Evolutionary conservation across 1,140 invertebrate genomes (phyloP).

Genomic region (Drosophila triauraria): DNA sequence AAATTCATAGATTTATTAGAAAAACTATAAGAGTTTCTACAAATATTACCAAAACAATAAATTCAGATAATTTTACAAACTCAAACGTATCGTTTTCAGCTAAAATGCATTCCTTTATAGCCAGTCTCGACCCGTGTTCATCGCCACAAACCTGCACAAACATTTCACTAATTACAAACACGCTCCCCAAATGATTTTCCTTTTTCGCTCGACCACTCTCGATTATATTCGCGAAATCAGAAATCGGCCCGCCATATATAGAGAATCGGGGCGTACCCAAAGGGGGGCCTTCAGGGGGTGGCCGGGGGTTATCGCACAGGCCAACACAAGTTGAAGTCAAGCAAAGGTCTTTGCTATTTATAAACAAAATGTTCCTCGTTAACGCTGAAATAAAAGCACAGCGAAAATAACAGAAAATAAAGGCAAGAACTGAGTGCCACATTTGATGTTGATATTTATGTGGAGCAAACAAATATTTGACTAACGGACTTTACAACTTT

Average conservation of each 20-base stretch:
- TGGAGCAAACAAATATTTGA: slow-evolving; percentile 59
- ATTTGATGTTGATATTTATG: slow-evolving; percentile 30
- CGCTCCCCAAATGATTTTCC: slow-evolving; percentile 44
- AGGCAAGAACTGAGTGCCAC: slow-evolving; percentile 15
- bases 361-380: slow-evolving; percentile 49
- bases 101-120: slow-evolving; percentile 19
- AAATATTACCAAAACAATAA: slow-evolving; percentile 10
- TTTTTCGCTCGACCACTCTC: slow-evolving; percentile 15
- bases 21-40: not conserved
- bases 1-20: too few relatives aligned
- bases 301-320: slow-evolving; percentile 53
- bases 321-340: slow-evolving; percentile 58
- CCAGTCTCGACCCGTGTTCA: not conserved
- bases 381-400: slow-evolving; percentile 12
- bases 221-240: slow-evolving; percentile 41
- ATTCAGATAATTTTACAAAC: slow-evolving; percentile 19
- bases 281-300: slow-evolving; percentile 6
- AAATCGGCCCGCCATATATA: slow-evolving; percentile 42
- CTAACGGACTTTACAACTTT: slow-evolving; percentile 52
- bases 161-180: slow-evolving; percentile 58
- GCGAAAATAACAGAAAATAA: slow-evolving; percentile 15
- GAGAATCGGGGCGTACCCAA: not conserved
- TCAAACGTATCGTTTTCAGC: slow-evolving; percentile 1
- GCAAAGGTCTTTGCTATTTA: slow-evolving; percentile 70
- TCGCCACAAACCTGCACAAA: slow-evolving; percentile 38